phyloP scores from a whole-genome alignment of 2,888 invertebrate genomes.

The Morpho achilles region DNA sequence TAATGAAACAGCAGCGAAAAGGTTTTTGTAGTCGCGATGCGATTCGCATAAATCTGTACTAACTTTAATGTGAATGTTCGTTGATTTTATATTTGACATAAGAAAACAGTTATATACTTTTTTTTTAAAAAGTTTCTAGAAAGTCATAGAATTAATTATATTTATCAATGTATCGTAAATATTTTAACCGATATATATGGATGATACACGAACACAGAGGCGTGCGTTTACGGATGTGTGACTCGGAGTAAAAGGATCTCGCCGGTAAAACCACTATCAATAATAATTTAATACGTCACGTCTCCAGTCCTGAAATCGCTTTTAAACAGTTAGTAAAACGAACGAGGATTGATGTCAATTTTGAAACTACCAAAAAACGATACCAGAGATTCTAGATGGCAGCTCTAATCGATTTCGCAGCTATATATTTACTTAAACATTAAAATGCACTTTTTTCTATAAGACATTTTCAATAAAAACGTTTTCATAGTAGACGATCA shows the following conservation, averaged over 20 bases:
- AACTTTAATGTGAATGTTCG: slow-evolving; percentile 12
- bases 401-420: slow-evolving; percentile 28
- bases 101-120: not conserved
- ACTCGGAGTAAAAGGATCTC: too few relatives aligned
- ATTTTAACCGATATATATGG: too few relatives aligned
- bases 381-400: slow-evolving; percentile 21
- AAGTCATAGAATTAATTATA: not conserved
- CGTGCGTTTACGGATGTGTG: too few relatives aligned
- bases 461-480: slow-evolving; percentile 25
- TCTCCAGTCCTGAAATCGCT: too few relatives aligned
- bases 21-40: not conserved
- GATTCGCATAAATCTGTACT: slow-evolving; percentile 3
- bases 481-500: slow-evolving; percentile 60
- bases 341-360: too few relatives aligned
- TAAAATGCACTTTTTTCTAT: slow-evolving; percentile 25
- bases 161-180: too few relatives aligned
- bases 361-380: not conserved
- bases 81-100: slow-evolving; percentile 2
- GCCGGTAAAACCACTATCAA: too few relatives aligned
- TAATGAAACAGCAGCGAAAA: too few relatives aligned
- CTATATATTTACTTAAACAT: slow-evolving; percentile 39
- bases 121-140: not conserved
- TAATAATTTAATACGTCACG: too few relatives aligned
- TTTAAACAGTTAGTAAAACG: too few relatives aligned
- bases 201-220: too few relatives aligned